phyloP scores from a whole-genome alignment of 2,888 invertebrate genomes.

The Metellina segmentata region DNA sequence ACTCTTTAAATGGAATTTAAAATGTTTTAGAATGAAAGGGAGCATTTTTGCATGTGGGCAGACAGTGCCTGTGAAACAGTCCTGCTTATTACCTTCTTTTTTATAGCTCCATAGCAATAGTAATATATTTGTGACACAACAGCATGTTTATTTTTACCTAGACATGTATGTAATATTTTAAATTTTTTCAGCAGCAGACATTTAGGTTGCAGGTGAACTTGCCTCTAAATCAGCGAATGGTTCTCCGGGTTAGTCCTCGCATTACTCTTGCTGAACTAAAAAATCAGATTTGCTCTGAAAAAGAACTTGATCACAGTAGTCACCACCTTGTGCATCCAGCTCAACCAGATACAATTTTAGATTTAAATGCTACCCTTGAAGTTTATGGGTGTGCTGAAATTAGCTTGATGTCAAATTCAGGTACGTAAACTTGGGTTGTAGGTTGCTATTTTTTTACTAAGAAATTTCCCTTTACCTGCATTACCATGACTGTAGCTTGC shows the following conservation, averaged over 20 bases:
- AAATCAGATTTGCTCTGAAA: slow-evolving; percentile 88
- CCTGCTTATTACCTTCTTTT: too few relatives aligned
- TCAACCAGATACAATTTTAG: slow-evolving; percentile 85
- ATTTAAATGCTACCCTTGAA: slow-evolving; percentile 84
- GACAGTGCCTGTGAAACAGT: too few relatives aligned
- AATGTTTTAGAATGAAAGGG: too few relatives aligned
- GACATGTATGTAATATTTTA: neutral
- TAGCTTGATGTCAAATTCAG: slow-evolving; percentile 81
- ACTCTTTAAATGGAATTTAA: too few relatives aligned
- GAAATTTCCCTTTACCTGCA: neutral
- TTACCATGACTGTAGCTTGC: neutral
- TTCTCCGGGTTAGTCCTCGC: slow-evolving; percentile 88
- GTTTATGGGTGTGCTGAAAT: slow-evolving; percentile 87
- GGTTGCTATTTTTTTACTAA: neutral
- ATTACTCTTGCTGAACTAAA: slow-evolving; percentile 87
- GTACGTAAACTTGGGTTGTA: slow-evolving; percentile 72
- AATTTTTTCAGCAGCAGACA: slow-evolving; percentile 80
- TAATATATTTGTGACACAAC: too few relatives aligned
- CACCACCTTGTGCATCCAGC: slow-evolving; percentile 90
- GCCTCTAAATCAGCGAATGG: slow-evolving; percentile 90
- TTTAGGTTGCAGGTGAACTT: slow-evolving; percentile 85
- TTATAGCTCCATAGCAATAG: too few relatives aligned
- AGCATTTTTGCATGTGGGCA: too few relatives aligned
- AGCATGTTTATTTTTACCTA: too few relatives aligned
- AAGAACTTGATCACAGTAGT: slow-evolving; percentile 87